These are phyloP conservation scores for Megaptera novaeangliae DNA, from an alignment of 2,113 vertebrate genomes.

Conservation along the genomic window DNA sequence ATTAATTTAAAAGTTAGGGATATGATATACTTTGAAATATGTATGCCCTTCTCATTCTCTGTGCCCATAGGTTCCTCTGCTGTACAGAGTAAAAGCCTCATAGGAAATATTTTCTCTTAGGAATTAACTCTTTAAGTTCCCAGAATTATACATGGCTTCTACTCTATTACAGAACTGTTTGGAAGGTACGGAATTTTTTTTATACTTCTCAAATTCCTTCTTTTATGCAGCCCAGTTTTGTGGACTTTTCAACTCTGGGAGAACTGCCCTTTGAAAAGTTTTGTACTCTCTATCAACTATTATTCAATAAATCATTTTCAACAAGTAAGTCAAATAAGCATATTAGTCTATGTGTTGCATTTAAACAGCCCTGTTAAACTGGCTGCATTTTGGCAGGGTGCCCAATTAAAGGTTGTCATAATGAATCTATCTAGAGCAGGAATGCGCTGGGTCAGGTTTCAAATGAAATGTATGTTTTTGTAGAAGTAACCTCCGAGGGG, in stretches of 20 bases:
- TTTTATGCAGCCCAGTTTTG: neutral
- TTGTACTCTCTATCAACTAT: neutral
- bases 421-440: slow-evolving; percentile 9
- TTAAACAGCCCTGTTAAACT: neutral
- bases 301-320: slow-evolving; percentile 33
- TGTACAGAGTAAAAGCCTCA: neutral
- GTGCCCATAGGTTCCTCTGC: neutral
- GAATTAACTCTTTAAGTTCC: neutral
- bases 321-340: slow-evolving; percentile 33
- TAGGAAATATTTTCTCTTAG: neutral
- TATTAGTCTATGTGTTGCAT: neutral
- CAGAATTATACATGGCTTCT: neutral
- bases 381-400: slow-evolving; percentile 5
- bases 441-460: slow-evolving; percentile 40
- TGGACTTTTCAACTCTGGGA: slow-evolving; percentile 12
- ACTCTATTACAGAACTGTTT: neutral
- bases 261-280: neutral
- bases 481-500: slow-evolving; percentile 1
- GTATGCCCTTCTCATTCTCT: neutral
- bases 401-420: slow-evolving; percentile 46
- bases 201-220: neutral
- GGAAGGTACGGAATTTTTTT: neutral
- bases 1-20: neutral
- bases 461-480: neutral
- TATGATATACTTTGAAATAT: neutral